These are phyloP conservation scores for Neolamprologus fasciatus DNA, from an alignment of 2,113 vertebrate genomes.

Conservation along the genomic window DNA sequence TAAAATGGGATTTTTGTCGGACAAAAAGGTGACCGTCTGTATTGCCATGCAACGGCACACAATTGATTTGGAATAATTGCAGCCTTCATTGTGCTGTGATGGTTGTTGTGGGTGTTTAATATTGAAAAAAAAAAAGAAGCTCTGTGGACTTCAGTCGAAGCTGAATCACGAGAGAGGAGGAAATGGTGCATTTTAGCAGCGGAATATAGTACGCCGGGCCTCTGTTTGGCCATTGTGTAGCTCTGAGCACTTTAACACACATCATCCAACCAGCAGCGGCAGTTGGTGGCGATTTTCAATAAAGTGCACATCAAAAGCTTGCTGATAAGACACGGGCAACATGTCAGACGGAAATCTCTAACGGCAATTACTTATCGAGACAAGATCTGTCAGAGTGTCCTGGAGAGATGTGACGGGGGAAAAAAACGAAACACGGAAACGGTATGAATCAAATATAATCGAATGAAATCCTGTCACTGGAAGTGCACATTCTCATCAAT, in stretches of 20 bases:
- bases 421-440: not conserved
- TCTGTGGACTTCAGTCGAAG: not conserved
- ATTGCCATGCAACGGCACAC: not conserved
- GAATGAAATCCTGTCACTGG: constrained; percentile 27
- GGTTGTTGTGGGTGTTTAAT: not conserved
- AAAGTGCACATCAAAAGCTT: constrained; percentile 3
- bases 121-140: not conserved
- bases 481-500: constrained; percentile 16
- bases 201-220: not conserved
- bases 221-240: not conserved
- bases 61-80: constrained; percentile 2
- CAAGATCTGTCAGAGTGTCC: constrained; percentile 12
- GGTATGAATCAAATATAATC: not conserved
- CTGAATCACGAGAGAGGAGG: not conserved
- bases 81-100: not conserved
- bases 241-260: not conserved
- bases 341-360: constrained; percentile 18
- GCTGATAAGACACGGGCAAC: constrained; percentile 25
- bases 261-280: not conserved
- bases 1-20: not conserved
- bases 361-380: constrained; percentile 19
- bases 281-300: constrained; percentile 7
- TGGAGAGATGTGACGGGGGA: not conserved
- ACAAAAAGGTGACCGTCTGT: not conserved
- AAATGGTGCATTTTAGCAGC: not conserved